Evolutionary conservation across 2,797 vertebrate species (phyloP).

Genomic region (Leucoraja ocellata): DNA sequence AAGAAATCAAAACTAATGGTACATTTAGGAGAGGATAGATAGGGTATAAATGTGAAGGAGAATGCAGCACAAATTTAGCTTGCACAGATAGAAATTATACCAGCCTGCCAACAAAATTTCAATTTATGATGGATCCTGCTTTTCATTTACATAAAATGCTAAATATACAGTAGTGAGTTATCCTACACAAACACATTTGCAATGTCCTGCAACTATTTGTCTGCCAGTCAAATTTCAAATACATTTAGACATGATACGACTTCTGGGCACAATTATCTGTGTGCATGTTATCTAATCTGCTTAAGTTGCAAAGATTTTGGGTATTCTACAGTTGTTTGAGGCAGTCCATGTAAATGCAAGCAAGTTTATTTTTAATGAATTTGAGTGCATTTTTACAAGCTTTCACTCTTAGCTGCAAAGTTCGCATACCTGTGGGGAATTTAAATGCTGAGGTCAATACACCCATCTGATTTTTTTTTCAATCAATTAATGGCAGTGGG

Average conservation of each 20-base stretch:
- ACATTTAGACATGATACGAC: too few relatives aligned
- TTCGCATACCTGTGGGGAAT: neutral
- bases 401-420: neutral
- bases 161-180: neutral
- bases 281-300: neutral
- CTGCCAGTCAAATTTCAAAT: neutral
- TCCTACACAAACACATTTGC: neutral
- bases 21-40: neutral
- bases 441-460: neutral
- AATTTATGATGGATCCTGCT: neutral
- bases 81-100: neutral
- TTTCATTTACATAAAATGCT: neutral
- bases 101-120: neutral
- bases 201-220: neutral
- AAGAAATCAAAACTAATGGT: neutral
- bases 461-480: neutral
- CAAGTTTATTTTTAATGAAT: neutral
- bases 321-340: neutral
- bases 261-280: neutral
- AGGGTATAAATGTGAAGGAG: neutral
- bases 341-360: neutral
- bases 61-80: neutral
- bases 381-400: neutral
- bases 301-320: neutral
- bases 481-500: neutral